Base-by-base conservation (phyloP, 2,888 invertebrate species). In the Drosophila hamatofila region DNA sequence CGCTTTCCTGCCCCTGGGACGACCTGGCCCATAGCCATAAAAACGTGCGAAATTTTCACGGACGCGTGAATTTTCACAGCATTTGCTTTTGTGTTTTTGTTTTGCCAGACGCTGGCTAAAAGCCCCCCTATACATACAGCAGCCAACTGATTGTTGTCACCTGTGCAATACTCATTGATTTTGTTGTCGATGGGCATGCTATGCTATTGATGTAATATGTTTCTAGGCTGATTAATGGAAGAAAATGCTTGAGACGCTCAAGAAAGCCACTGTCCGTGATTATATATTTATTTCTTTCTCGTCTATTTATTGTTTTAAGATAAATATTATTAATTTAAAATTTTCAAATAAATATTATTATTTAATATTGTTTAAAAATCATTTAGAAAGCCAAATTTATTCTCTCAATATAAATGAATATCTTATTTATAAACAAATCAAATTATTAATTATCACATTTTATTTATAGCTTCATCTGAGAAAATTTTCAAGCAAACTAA, bases 41-140 rank as follows among this genome's bases (percentile, higher is more conserved):
- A 92, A 92, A 92, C 92, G 92, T 92, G 92, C 90, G 90, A 91
- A 92, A 91, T 91, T 91, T 92, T 90, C 76, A 83, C 71, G 81
- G 78, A 18, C 75, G 89, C 83, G 81, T 81, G 78, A 86, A 81
- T 78, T 81, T 80, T 80, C 85, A 82, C 83, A 75, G 79, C 77
- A 41, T 67, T 79, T 72, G 52, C 59, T 54, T 76, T 49, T 49
- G 72, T 78, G 75, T 76, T 87, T 73, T 60, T 73, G 75, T 85
- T 79, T 77, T 69, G 54, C 67, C 88, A 74, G 78, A 62, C 75
- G 67, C 58, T 42, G 30, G 61, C 48, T 64, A 27, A 23, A 56
- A 58, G 58, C 59, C 39, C 41, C 27, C 41, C 23, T 27, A 41
- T 25, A 12, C 54, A 46, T 49, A 14, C 55, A 59, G 18, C 63